These are phyloP conservation scores for Rhyacichthys aspro DNA, from an alignment of 2,797 vertebrate species.

Conservation along the genomic window DNA sequence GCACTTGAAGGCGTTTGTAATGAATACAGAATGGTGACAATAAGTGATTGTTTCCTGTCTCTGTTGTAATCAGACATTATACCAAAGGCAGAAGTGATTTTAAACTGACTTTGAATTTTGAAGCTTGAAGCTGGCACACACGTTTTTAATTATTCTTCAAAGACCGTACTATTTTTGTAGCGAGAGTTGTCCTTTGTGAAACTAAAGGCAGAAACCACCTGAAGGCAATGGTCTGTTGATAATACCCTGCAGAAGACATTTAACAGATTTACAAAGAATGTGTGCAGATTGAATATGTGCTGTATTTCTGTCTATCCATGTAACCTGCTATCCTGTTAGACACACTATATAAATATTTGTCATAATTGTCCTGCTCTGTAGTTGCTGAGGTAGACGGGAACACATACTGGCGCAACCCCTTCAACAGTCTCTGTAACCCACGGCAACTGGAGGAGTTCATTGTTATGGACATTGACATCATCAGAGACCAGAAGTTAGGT, in stretches of 20 bases:
- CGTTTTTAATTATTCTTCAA: conserved; percentile 70
- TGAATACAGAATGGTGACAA: conserved; percentile 29
- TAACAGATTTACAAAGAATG: conserved; percentile 29
- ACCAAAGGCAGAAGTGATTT: conserved; percentile 14
- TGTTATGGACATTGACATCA: conserved; percentile 88
- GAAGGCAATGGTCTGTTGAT: conserved; percentile 31
- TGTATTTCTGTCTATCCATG: conserved; percentile 16
- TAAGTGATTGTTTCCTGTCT: conserved; percentile 30
- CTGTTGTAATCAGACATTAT: conserved; percentile 20
- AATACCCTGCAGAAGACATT: conserved; percentile 30
- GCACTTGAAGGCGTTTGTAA: conserved; percentile 13
- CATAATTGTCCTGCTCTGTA: conserved; percentile 44
- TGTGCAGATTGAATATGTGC: conserved; percentile 3
- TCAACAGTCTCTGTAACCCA: conserved; percentile 90
- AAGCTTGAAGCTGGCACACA: conserved; percentile 39
- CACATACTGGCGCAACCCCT: conserved; percentile 94
- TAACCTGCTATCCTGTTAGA: background rate
- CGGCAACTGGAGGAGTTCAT: conserved; percentile 95
- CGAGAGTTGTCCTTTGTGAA: conserved; percentile 34
- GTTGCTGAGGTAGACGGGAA: conserved; percentile 93
- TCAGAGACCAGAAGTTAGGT: conserved; percentile 83
- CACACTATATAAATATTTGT: background rate
- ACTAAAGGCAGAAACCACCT: conserved; percentile 33
- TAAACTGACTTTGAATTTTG: conserved; percentile 42
- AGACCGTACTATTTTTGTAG: conserved; percentile 47